phyloP scores from a whole-genome alignment of 2,113 vertebrate species.

The Dendropsophus ebraccatus region DNA sequence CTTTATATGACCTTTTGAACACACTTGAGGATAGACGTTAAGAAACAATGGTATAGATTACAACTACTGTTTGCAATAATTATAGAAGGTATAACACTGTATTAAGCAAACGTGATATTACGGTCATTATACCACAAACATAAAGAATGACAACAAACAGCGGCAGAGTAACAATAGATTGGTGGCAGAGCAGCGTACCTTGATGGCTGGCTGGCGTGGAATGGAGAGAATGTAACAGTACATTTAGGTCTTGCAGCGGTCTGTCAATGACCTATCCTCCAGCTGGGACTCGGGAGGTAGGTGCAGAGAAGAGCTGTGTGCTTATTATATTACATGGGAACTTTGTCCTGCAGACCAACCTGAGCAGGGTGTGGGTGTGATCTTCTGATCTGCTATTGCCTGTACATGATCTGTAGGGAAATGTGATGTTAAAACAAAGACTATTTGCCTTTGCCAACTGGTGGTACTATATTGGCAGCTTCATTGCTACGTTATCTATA shows the following conservation, averaged over 20 bases:
- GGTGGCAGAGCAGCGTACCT: slow-evolving; percentile 24
- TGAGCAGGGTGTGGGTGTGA: slow-evolving; percentile 26
- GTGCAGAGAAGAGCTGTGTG: background rate
- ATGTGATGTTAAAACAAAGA: background rate
- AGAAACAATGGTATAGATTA: no score
- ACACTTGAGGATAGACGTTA: no score
- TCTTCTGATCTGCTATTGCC: background rate
- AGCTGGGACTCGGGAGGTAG: slow-evolving; percentile 9
- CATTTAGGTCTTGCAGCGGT: slow-evolving; percentile 36
- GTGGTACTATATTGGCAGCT: background rate
- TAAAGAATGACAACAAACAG: background rate
- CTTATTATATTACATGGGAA: slow-evolving; percentile 25
- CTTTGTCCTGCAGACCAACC: slow-evolving; percentile 38
- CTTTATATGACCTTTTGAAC: no score
- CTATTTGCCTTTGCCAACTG: background rate
- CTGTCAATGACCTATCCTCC: slow-evolving; percentile 20
- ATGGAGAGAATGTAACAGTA: background rate
- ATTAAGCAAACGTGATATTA: background rate
- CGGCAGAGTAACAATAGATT: background rate
- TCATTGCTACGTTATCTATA: background rate
- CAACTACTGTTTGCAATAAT: background rate
- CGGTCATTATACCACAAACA: background rate
- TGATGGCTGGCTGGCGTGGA: background rate
- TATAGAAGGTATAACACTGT: background rate
- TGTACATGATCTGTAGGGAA: background rate